Base-by-base conservation (phyloP, 2,888 invertebrate genomes). In the Polydesmus complanatus region DNA sequence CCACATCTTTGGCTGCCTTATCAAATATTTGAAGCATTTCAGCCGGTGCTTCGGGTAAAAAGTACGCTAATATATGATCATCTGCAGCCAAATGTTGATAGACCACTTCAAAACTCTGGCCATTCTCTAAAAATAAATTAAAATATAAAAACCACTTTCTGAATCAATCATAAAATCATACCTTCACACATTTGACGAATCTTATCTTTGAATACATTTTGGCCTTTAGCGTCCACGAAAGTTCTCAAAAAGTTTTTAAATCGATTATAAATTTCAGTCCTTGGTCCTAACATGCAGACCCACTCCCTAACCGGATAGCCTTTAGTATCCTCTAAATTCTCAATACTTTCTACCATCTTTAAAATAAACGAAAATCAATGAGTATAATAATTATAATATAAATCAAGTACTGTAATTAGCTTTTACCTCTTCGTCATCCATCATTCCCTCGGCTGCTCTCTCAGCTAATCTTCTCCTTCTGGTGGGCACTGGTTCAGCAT, bases 21-120 rank as follows among this genome's bases (percentile, higher is more conserved):
- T 96, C 92, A 73, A 97, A 93, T 65, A 95, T 92, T 72, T 88
- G 85, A n/a, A 97, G 76, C 88, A 97, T 92, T 77, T 96, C 94
- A 66, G 86, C 83, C 0, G 98, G 98, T 0, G 97, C 97, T 74
- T 98, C 97, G 0, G 97, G 97, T 56, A 98, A 73, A 73, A 99
- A 98, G 74, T 92, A 97, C 0, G 96, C 96, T 54, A 98, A 58
- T 0, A 92, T 91, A 72, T 94, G 92, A 71, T 95, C 94, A 68
- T 87, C 83, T 56, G 86, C 80, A 0, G 94, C 95, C 65, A 99
- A 77, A 67, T 88, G 83, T 55, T 90, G 86, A 75, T 95, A 98
- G 69, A 96, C 94, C 0, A 98, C 88, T 53, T 88, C 85, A 72
- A 97, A 86, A 57, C 92, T 93, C 0, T 89, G 81, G 68, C 74